Evolutionary conservation across 2,797 vertebrate genomes (phyloP), one percentile per base, ranked within the genome.

Genomic region (Enteromius argenteus): DNA sequence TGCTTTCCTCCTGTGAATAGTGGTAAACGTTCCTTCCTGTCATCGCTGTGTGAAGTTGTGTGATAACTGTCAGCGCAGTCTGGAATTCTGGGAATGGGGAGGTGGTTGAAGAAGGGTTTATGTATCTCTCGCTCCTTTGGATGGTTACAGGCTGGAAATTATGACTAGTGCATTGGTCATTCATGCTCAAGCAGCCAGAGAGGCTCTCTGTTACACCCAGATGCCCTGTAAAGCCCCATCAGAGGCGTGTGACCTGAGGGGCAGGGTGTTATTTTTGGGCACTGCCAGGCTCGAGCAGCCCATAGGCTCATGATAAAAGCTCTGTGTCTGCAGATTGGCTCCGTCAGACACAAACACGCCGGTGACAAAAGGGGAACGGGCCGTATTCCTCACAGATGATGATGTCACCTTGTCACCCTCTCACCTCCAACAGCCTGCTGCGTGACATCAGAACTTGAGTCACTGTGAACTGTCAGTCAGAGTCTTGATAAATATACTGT

Each of bases 341-440:
- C 6, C 1, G 37, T 27, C 21, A 30, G 53, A 39, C 32, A 56
- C 49, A 71, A 37, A 68, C 39, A 37, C 9, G 13, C 53, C 42
- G 69, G 74, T 77, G 76, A 87, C 80, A 74, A 82, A 86, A 58
- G 88, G 69, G 64, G 87, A 82, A 83, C 76, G 11, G 49, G 10
- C n/a, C 7, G 19, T 44, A 19, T 49, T 84, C 44, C 69, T n/a
- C 23, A 10, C 10, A 73, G 46, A 53, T 37, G 83, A 83, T 92
- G 90, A 93, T 92, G 90, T 93, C 90, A 89, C 89, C 87, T 84
- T 89, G 90, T 83, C 90, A 86, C 88, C 86, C 87, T 82, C 78
- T 89, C 88, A 81, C 86, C 89, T 89, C 74, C 21, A 0, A 76
- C 74, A 8, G 79, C 89, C 83, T 73, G 60, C 67, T 56, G 86